These are phyloP conservation scores for Apis cerana DNA, from an alignment of 1,140 invertebrate genomes.

Conservation along the genomic window DNA sequence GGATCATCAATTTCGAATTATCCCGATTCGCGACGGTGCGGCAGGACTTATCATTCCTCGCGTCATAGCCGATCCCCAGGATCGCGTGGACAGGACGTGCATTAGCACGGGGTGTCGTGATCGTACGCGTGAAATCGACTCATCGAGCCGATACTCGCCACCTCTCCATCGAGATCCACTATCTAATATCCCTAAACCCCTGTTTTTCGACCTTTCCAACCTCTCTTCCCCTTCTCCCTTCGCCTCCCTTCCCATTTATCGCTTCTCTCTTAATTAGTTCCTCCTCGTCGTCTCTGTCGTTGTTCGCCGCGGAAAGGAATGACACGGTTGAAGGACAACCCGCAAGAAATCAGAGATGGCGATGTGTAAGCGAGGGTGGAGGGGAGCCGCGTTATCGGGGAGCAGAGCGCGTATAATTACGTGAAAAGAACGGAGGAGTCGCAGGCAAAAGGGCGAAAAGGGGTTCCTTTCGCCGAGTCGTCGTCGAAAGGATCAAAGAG, in stretches of 20 bases:
- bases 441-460: neutral
- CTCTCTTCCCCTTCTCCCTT: neutral
- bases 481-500: conserved; percentile 70
- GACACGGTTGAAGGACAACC: no score
- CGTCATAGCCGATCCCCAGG: conserved; percentile 31
- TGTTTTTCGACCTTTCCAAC: neutral
- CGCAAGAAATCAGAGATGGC: no score
- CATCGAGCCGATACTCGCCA: conserved; percentile 20
- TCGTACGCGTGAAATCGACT: conserved; percentile 49
- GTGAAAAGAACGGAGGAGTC: conserved; percentile 67
- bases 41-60: conserved; percentile 35
- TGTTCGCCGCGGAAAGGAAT: neutral
- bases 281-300: no score
- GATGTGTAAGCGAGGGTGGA: neutral
- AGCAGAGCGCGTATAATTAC: conserved; percentile 68
- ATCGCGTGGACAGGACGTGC: conserved; percentile 13
- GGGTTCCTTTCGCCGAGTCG: conserved; percentile 64
- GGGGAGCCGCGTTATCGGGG: conserved; percentile 31
- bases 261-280: conserved; percentile 51
- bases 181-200: conserved; percentile 6
- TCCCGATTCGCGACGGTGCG: conserved; percentile 55
- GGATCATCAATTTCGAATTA: conserved; percentile 47
- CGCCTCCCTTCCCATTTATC: conserved; percentile 37
- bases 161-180: neutral
- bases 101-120: conserved; percentile 4